A percentile compares a stretch with the other conserved stretches of the same genome.
Evolutionary conservation across 2,888 invertebrate species (phyloP).

Genomic region (Caenorhabditis plicata): DNA sequence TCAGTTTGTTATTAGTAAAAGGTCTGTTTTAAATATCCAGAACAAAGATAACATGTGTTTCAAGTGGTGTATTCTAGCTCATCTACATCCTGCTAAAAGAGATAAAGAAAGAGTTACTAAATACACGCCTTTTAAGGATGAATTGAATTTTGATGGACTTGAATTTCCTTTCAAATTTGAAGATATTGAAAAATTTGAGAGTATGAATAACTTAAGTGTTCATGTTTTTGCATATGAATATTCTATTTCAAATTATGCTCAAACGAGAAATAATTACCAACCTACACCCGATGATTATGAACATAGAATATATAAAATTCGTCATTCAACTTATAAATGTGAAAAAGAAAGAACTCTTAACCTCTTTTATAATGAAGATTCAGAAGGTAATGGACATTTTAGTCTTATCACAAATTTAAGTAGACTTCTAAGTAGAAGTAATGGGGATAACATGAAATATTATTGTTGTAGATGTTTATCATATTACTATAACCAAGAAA

Average conservation of each 20-base stretch:
- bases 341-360: conserved; percentile 10
- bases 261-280: too few species aligned
- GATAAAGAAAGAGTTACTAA: conserved; percentile 19
- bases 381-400: conserved; percentile 15
- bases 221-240: conserved; percentile 22
- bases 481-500: conserved; percentile 15
- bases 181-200: conserved; percentile 35
- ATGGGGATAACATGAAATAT: conserved; percentile 18
- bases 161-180: conserved; percentile 21
- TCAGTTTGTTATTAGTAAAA: conserved; percentile 6
- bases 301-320: too few species aligned
- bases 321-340: conserved; percentile 6
- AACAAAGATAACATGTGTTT: conserved; percentile 12
- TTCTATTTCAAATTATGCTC: too few species aligned
- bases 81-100: conserved; percentile 11
- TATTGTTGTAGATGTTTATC: conserved; percentile 20
- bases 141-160: conserved; percentile 31
- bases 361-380: conserved; percentile 24
- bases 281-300: too few species aligned
- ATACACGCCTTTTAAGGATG: conserved; percentile 21
- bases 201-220: conserved; percentile 22
- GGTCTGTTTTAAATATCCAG: conserved; percentile 6
- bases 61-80: conserved; percentile 15
- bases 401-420: conserved; percentile 23
- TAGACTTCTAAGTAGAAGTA: conserved; percentile 8